A percentile compares a stretch with the other conserved stretches of the same genome.
These are phyloP conservation scores for Maccullochella peelii DNA, from an alignment of 2,113 vertebrate species.

Conservation along the genomic window DNA sequence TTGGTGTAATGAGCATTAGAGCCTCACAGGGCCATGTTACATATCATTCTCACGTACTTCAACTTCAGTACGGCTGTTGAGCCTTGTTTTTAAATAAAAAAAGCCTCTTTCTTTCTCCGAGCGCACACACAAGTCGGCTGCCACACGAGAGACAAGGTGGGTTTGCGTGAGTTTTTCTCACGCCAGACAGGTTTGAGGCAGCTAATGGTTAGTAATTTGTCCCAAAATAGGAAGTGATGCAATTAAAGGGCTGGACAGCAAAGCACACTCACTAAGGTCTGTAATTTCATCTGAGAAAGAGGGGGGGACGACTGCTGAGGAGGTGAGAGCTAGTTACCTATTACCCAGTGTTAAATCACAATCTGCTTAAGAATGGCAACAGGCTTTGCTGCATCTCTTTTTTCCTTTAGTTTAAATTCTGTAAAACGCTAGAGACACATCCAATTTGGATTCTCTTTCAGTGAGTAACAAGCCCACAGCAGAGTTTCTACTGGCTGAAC, in stretches of 20 bases:
- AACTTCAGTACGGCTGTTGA: background rate
- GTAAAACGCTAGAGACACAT: background rate
- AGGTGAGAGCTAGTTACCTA: background rate
- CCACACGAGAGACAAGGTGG: background rate
- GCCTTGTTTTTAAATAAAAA: background rate
- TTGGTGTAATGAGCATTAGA: too few relatives aligned
- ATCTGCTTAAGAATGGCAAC: background rate
- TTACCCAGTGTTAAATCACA: background rate
- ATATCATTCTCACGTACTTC: background rate
- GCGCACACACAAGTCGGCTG: background rate
- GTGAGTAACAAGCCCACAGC: background rate
- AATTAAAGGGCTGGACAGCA: conserved; percentile 14
- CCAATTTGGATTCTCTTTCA: background rate
- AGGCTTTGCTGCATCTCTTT: background rate
- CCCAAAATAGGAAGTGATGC: conserved; percentile 14
- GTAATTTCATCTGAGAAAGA: conserved; percentile 39
- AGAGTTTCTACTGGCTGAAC: background rate
- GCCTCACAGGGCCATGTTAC: background rate
- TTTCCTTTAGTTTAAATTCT: background rate
- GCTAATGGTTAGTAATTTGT: background rate
- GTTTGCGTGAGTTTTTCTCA: conserved; percentile 28
- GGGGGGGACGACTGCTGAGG: background rate
- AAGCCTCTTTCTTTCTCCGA: background rate
- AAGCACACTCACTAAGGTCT: conserved; percentile 8
- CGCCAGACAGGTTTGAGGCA: background rate